Conservation (phyloP, 92 coral and sea anemone species). For the Siderastrea radians region DNA sequence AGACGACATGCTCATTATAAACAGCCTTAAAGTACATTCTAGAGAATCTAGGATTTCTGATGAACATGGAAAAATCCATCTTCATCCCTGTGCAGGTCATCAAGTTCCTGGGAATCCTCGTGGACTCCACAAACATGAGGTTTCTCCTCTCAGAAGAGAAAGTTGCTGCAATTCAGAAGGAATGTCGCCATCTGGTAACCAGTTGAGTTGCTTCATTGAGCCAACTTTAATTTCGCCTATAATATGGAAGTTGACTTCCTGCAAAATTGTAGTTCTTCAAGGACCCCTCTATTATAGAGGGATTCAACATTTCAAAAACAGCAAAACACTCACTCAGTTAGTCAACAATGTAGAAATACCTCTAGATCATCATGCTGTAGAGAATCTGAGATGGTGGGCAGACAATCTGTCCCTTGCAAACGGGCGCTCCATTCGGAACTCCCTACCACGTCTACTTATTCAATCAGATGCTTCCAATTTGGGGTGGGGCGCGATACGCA, state of each 20-base stretch:
- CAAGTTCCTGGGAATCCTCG: too few relatives aligned
- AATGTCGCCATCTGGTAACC: not conserved
- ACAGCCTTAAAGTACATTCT: too few relatives aligned
- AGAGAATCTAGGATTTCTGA: too few relatives aligned
- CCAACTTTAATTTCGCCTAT: constrained; percentile 8
- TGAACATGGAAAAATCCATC: not conserved
- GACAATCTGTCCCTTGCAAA: not conserved
- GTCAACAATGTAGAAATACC: not conserved
- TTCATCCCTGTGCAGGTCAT: not conserved
- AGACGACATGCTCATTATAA: not conserved
- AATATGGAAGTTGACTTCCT: constrained; percentile 12
- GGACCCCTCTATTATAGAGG: constrained; percentile 28
- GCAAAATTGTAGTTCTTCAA: constrained; percentile 25
- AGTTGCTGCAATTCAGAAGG: too few relatives aligned
- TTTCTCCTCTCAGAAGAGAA: too few relatives aligned
- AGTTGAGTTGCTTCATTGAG: constrained; percentile 8
- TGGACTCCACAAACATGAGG: too few relatives aligned
- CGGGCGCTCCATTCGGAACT: not conserved
- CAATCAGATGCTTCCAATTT: constrained; percentile 40
- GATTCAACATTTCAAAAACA: not conserved
- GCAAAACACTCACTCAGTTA: not conserved
- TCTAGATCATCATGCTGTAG: too few relatives aligned
- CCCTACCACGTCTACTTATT: not conserved
- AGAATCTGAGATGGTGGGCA: too few relatives aligned
- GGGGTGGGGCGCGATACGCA: constrained; percentile 55